Evolutionary conservation across 2,888 invertebrate genomes (phyloP).

Genomic region (Amphimallon solstitiale): DNA sequence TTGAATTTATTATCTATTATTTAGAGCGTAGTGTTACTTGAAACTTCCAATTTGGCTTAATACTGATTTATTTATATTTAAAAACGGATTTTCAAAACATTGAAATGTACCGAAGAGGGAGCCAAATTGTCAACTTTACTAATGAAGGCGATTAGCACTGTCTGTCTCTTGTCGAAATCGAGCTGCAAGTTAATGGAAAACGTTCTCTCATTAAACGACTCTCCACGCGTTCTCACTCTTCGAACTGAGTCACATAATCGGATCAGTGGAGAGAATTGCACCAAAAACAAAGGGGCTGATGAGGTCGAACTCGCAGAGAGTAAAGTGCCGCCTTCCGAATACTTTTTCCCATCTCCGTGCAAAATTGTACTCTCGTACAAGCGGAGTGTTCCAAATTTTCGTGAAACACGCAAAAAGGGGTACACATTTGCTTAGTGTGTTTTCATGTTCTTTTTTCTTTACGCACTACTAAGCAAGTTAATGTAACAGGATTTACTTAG

Average conservation of each 20-base stretch:
- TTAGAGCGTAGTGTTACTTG: neutral
- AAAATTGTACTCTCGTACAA: constrained; percentile 2
- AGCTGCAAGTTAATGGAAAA: constrained; percentile 35
- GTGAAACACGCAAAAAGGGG: constrained; percentile 8
- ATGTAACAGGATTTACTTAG: constrained; percentile 17
- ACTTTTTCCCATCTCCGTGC: constrained; percentile 11
- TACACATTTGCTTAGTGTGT: constrained; percentile 18
- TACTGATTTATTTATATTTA: constrained; percentile 27
- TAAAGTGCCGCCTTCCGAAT: neutral
- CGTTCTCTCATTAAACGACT: constrained; percentile 37
- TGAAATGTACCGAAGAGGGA: neutral
- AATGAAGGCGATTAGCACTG: constrained; percentile 33
- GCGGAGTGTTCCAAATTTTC: neutral
- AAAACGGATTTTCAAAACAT: constrained; percentile 2
- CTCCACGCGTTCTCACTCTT: constrained; percentile 36
- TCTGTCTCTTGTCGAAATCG: constrained; percentile 25
- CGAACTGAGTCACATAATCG: constrained; percentile 43
- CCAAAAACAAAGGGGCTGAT: constrained; percentile 45
- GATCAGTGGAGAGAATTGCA: constrained; percentile 47
- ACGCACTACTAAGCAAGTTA: constrained; percentile 26
- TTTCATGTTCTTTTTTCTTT: constrained; percentile 25
- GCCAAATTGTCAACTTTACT: constrained; percentile 24
- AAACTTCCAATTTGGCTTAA: neutral
- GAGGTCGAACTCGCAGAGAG: constrained; percentile 36
- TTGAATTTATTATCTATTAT: neutral